Conservation (phyloP, 92 coral and sea anemone genomes). For the Epizoanthus ramosus region DNA sequence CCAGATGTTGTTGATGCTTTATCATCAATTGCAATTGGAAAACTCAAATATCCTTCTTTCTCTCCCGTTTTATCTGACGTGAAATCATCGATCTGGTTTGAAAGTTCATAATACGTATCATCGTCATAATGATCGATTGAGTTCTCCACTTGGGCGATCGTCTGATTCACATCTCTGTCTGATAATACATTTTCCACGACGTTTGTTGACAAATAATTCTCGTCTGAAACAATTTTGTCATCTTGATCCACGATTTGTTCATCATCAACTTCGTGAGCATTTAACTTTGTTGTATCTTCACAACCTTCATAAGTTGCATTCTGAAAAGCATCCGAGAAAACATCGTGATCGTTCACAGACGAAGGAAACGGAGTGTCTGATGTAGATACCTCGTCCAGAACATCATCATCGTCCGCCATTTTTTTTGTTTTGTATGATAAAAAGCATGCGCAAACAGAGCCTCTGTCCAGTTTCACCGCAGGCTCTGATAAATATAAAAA, state of each 20-base stretch:
- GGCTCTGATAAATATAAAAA: slow-evolving; percentile 9
- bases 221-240: slow-evolving; percentile 1
- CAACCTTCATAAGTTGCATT: neutral
- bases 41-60: neutral
- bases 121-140: neutral
- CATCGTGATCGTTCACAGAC: slow-evolving; percentile 4
- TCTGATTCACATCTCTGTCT: neutral
- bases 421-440: too few species aligned
- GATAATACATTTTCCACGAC: neutral
- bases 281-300: neutral
- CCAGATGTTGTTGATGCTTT: neutral
- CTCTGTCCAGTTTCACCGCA: neutral
- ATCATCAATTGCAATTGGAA: neutral
- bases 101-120: neutral
- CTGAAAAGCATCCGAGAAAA: slow-evolving; percentile 24
- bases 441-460: slow-evolving; percentile 2
- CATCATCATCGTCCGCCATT: too few species aligned
- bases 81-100: neutral
- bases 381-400: too few species aligned
- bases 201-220: neutral
- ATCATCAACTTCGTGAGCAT: neutral
- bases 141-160: neutral
- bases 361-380: slow-evolving; percentile 28
- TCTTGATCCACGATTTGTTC: neutral
- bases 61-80: neutral